Percentiles rank a stretch among this genome's conserved stretches.
Evolutionary conservation across 92 coral and sea anemone species (phyloP).

Genomic region (Zoanthus solanderi): DNA sequence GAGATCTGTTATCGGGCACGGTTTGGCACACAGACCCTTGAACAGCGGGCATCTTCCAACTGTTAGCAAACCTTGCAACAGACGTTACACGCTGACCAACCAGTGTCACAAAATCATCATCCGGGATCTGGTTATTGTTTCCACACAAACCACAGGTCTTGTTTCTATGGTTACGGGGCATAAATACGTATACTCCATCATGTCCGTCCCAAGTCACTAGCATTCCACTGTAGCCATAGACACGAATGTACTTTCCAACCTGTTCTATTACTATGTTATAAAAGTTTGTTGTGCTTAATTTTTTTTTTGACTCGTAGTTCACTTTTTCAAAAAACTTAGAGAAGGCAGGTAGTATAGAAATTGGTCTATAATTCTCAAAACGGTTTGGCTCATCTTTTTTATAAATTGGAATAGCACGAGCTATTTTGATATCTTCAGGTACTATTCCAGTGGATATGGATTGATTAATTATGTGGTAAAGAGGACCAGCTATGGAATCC

Average conservation of each 20-base stretch:
- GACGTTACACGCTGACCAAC: conserved; percentile 77
- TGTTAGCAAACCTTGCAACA: conserved; percentile 87
- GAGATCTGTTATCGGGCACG: conserved; percentile 53
- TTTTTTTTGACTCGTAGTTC: too few relatives aligned
- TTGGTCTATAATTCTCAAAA: too few relatives aligned
- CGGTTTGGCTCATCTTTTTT: too few relatives aligned
- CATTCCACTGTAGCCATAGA: conserved; percentile 89
- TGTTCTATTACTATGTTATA: conserved; percentile 82
- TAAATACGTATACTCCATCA: conserved; percentile 77
- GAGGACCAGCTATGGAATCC: too few relatives aligned
- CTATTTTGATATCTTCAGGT: too few relatives aligned
- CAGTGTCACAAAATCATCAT: conserved; percentile 79
- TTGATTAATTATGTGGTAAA: too few relatives aligned
- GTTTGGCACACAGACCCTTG: conserved; percentile 70
- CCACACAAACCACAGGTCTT: conserved; percentile 96
- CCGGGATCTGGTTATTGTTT: conserved; percentile 81
- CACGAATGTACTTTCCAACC: conserved; percentile 73
- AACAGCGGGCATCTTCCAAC: conserved; percentile 87
- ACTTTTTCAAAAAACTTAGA: too few relatives aligned
- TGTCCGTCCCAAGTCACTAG: conserved; percentile 90
- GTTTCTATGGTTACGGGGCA: conserved; percentile 79
- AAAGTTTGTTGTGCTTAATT: too few relatives aligned
- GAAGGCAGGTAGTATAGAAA: too few relatives aligned
- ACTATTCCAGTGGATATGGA: too few relatives aligned
- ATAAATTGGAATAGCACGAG: too few relatives aligned